Base-by-base conservation (phyloP, 2,797 vertebrate genomes). In the Podargus strigoides region DNA sequence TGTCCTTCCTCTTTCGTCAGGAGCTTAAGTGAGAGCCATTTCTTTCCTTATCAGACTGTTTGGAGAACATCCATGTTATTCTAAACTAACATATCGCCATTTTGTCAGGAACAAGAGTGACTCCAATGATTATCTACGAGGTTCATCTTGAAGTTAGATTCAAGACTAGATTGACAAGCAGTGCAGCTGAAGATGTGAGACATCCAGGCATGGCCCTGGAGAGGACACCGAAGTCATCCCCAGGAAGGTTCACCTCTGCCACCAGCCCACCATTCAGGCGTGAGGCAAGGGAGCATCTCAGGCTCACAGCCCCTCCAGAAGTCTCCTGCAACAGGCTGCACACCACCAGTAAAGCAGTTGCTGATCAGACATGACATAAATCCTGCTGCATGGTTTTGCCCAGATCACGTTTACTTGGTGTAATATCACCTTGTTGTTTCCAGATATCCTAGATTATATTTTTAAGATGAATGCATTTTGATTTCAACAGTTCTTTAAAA, bases 211-310 rank as follows among this genome's bases (percentile, higher is more conserved):
- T 22, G 19, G 22, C 23, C 22, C 49, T 68, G 27, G 16, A 64
- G 37, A 73, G 9, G 8, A 42, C 19, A 10, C 0, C 0, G 22
- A 34, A 30, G 8, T 67, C 12, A 41, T 37, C 14, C 12, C 21
- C 7, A 26, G 34, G 36, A 79, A 74, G 46, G 10, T 6, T 74
- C 15, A 0, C 11, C n/a, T 59, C 44, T 80, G 32, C 22, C 64
- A 60, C 42, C 27, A 53, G n/a, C 12, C 34, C 21, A 9, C 8
- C 6, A 0, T 10, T 14, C 59, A 20, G 18, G 12, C 4, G 3
- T 14, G 32, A 69, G 39, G 11, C 32, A 66, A 44, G 14, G 39
- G n/a, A 82, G 37, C 18, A 66, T 5, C 55, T 10, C 12, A 36
- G 18, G 2, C 9, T 60, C 39, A 16, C 14, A 78, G 3, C 1